Evolutionary conservation across 2,113 vertebrate genomes (phyloP), one percentile per base, ranked within the genome.

Genomic region (Oreotrochilus melanogaster): DNA sequence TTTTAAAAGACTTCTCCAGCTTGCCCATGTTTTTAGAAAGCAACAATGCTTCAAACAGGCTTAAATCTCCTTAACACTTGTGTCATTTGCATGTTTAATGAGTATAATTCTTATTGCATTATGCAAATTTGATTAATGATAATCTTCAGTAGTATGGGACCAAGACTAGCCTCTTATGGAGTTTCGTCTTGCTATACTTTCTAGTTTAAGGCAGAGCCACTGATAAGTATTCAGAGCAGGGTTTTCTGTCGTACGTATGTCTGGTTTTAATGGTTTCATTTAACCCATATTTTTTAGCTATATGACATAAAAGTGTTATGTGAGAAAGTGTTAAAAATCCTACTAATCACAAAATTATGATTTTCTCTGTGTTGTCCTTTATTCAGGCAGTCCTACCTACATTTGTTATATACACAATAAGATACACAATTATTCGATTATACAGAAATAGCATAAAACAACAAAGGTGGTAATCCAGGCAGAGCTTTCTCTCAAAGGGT

Each of bases 351-450:
- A 24, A 58, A 53, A n/a, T 50, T 4, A 33, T 43, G 14, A 7
- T 67, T 80, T 31, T 91, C 30, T 12, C 4, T 39, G 6, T 71
- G 23, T 84, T 87, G 31, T 10, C 17, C 11, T 66, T 2, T 80
- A 18, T 57, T 76, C 19, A 43, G 16, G 42, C 10, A 22, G 65
- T 72, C 48, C 35, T 83, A 7, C 11, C n/a, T 35, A 5, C 2
- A 1, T 4, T 21, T 0, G 1, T 24, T 57, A 10, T 5, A 14
- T 30, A n/a, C 14, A 57, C n/a, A 67, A 3, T 15, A 56, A 83
- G 23, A 48, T n/a, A n/a, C n/a, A n/a, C n/a, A n/a, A n/a, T 48
- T 70, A 30, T 10, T 3, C 11, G 47, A 65, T 60, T 83, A 17
- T 39, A 18, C 13, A 47, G 5, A 25, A 83, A 30, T 7, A 56